Base-by-base conservation (phyloP, 2,888 invertebrate species). In the Acrobasis repandana region DNA sequence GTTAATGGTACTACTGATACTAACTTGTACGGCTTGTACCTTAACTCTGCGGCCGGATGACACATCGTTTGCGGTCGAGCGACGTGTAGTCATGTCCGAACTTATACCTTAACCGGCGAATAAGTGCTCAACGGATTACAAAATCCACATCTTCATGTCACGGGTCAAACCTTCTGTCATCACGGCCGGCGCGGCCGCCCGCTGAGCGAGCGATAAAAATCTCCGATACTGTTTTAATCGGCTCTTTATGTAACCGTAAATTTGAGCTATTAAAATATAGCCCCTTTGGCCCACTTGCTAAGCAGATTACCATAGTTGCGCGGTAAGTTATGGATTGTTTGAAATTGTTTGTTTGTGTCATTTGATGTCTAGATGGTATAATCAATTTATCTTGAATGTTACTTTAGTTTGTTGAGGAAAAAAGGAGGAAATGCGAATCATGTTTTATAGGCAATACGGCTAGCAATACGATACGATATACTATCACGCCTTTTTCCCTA, bases 161-260 rank as follows among this genome's bases (percentile, higher is more conserved):
- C 18, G 4, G 18, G 11, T 5, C 38, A 43, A 34, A 36, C 52
- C 43, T 38, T 54, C 54, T 67, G 67, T 67, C 61, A 67, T 59
- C 60, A 49, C 65, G 61, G 63, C 74, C 68, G 67, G 58, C 60
- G 49, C 65, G 61, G 63, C 74, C 68, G 67, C 83, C 82, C 76
- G 78, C 74, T 69, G 78, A n/a, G 76, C 47, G 61, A 66, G 71
- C 73, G 75, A 78, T 75, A 76, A 75, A 38, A 76, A 78, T 71
- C 75, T 73, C 76, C 76, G 77, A 82, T 80, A 80, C 73, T 73
- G 71, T 76, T 78, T 74, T 75, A 82, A 84, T 84, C 78, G 78
- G 72, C 79, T 79, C 76, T 80, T 79, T 75, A 77, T 75, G 66
- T 73, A 74, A 76, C 72, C 72, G 71, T 79, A 80, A 79, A 82